These are phyloP conservation scores for Metalampra italica DNA, from an alignment of 2,888 invertebrate genomes.

Conservation along the genomic window DNA sequence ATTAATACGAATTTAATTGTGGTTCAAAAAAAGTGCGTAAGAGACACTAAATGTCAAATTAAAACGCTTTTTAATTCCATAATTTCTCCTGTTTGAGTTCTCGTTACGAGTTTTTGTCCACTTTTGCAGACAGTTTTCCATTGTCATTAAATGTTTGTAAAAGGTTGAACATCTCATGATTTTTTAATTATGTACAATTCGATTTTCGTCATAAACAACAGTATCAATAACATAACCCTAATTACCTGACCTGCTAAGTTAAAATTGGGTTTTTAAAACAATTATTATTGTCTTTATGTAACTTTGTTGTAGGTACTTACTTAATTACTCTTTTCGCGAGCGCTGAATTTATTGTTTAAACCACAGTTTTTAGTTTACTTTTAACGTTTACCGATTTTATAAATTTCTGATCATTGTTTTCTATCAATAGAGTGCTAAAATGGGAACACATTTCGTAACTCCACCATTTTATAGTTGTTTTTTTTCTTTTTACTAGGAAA, in stretches of 20 bases:
- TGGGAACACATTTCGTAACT: conserved; percentile 10
- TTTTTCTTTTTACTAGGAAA: too few species aligned
- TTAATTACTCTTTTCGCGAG: too few species aligned
- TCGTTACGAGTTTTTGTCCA: neutral
- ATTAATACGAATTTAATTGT: conserved; percentile 9
- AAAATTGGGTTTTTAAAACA: too few species aligned
- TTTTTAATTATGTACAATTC: too few species aligned
- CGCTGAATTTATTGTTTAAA: too few species aligned
- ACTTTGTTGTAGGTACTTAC: too few species aligned
- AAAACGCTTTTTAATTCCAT: conserved; percentile 9
- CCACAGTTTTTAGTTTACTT: neutral
- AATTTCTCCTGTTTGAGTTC: conserved; percentile 5
- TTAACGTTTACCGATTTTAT: neutral
- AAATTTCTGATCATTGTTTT: neutral
- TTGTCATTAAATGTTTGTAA: conserved; percentile 1
- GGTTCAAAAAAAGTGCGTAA: conserved; percentile 3
- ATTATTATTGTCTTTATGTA: too few species aligned
- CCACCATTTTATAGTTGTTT: conserved; percentile 8
- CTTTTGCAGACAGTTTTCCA: conserved; percentile 3
- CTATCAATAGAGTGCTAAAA: conserved; percentile 15
- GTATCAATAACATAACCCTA: too few species aligned
- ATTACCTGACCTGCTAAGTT: too few species aligned
- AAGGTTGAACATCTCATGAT: neutral
- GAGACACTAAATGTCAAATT: conserved; percentile 7
- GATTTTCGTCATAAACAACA: too few species aligned